These are phyloP conservation scores for Drosophila eugracilis DNA, from an alignment of 1,140 invertebrate genomes.

Conservation along the genomic window DNA sequence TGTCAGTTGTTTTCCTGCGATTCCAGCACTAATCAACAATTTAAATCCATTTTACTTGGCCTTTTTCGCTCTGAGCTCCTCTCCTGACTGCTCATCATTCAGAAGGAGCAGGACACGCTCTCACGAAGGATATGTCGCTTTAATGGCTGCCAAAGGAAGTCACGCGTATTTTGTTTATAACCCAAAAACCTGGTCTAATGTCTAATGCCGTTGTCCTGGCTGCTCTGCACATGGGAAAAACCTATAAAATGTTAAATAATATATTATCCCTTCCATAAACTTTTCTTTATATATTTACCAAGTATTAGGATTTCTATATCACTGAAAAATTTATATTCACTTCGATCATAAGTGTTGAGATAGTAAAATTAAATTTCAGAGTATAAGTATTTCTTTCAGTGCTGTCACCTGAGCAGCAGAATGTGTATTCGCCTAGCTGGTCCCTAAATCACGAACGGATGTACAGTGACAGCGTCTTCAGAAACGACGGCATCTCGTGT, in stretches of 20 bases:
- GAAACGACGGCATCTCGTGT: slow-evolving; percentile 11
- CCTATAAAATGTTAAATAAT: not conserved
- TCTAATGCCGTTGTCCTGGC: slow-evolving; percentile 40
- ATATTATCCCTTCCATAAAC: not conserved
- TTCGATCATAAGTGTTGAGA: too few relatives aligned
- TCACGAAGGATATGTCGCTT: slow-evolving; percentile 74
- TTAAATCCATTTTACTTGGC: slow-evolving; percentile 75
- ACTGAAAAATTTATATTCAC: too few relatives aligned
- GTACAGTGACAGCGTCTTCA: slow-evolving; percentile 55
- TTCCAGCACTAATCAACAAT: slow-evolving; percentile 79
- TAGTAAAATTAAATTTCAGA: too few relatives aligned
- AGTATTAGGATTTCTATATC: too few relatives aligned
- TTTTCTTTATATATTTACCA: too few relatives aligned
- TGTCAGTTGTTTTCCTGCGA: slow-evolving; percentile 49
- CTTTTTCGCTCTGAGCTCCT: slow-evolving; percentile 8
- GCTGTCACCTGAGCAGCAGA: slow-evolving; percentile 28
- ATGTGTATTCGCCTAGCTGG: slow-evolving; percentile 43
- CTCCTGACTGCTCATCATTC: slow-evolving; percentile 57
- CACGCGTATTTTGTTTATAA: slow-evolving; percentile 84
- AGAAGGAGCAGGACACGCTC: slow-evolving; percentile 31
- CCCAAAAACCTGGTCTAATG: slow-evolving; percentile 51
- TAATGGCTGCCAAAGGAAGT: slow-evolving; percentile 79
- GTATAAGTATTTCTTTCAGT: slow-evolving; percentile 17
- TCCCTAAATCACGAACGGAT: slow-evolving; percentile 73
- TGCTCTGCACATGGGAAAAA: slow-evolving; percentile 13